Percentiles rank a stretch among this genome's conserved stretches.
phyloP scores from a whole-genome alignment of 2,888 invertebrate genomes.

The Leptopilina myrica region DNA sequence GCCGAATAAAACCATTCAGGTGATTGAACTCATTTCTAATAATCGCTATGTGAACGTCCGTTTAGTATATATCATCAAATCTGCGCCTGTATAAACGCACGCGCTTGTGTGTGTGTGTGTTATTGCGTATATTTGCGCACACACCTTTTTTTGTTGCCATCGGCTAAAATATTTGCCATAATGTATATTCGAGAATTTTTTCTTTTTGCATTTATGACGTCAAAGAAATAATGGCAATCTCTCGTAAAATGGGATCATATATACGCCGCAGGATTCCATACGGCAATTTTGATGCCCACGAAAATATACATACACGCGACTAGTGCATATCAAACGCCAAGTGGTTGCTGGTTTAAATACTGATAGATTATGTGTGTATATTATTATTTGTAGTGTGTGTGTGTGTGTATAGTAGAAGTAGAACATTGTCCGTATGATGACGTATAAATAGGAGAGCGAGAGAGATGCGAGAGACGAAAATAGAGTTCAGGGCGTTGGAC shows the following conservation, averaged over 20 bases:
- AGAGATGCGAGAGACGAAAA: conserved; percentile 64
- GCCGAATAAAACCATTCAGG: too few species aligned
- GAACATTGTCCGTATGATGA: conserved; percentile 71
- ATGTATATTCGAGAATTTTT: conserved; percentile 44
- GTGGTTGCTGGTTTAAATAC: conserved; percentile 62
- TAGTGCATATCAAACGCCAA: conserved; percentile 55
- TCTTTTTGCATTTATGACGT: conserved; percentile 61
- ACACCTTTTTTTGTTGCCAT: conserved; percentile 33
- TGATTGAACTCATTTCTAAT: too few species aligned
- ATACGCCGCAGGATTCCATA: conserved; percentile 42
- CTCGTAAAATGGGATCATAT: conserved; percentile 63
- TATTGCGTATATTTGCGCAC: conserved; percentile 22
- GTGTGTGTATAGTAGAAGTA: conserved; percentile 65
- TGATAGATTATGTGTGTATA: conserved; percentile 48
- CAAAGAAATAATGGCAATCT: conserved; percentile 62
- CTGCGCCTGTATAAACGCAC: too few species aligned
- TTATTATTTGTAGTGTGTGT: too few species aligned
- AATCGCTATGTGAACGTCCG: too few species aligned
- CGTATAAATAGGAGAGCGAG: conserved; percentile 71
- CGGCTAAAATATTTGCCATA: conserved; percentile 33
- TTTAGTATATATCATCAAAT: too few species aligned
- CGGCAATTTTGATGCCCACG: conserved; percentile 48
- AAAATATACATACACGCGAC: conserved; percentile 58
- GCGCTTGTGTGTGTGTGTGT: too few species aligned
- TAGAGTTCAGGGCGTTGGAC: conserved; percentile 71